Evolutionary conservation across 2,113 vertebrate species (phyloP), one percentile per base, ranked within the genome.

Genomic region (Lonchura striata): DNA sequence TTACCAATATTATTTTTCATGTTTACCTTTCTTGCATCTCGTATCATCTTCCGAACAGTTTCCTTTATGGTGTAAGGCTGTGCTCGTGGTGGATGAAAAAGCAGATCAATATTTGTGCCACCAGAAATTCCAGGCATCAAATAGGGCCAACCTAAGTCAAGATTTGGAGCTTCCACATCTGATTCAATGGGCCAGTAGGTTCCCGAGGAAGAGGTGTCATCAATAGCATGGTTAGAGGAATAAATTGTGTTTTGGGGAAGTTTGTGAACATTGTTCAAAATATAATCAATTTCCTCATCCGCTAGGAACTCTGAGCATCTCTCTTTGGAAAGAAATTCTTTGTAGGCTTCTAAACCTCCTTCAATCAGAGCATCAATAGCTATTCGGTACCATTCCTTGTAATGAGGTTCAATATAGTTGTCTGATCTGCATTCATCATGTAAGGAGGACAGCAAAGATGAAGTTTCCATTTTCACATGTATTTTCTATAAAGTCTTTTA

Each of bases 111-210:
- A 75, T 98, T 99, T 7, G 99, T 99, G 64, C 98, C 95, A 22
- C 97, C 98, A 31, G 97, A 93, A 41, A 96, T 97, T 78, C 98
- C 98, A 22, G 98, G 98, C 96, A 98, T 97, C 82, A 98, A 87
- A 20, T 98, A 98, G 0, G 99, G 99, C 99, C 99, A 99, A 10
- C 99, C 99, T 69, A 99, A 97, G 39, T 99, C 99, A 95, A 99
- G 98, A 91, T 99, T 98, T 60, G 99, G 99, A 7, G 99, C 98
- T 64, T 98, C 98, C 88, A 98, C 98, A 71, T 99, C 99, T 2
- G 99, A 99, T 85, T 99, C 98, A 54, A 98, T 56, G 13, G 99
- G 99, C 99, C 99, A 99, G 90, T 99, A 99, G 0, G 99, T 99
- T 80, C 99, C 99, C 0, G 99, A 99, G 37, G 99, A 99, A 18